phyloP scores from a whole-genome alignment of 2,113 vertebrate genomes.

The Nyctereutes procyonoides region DNA sequence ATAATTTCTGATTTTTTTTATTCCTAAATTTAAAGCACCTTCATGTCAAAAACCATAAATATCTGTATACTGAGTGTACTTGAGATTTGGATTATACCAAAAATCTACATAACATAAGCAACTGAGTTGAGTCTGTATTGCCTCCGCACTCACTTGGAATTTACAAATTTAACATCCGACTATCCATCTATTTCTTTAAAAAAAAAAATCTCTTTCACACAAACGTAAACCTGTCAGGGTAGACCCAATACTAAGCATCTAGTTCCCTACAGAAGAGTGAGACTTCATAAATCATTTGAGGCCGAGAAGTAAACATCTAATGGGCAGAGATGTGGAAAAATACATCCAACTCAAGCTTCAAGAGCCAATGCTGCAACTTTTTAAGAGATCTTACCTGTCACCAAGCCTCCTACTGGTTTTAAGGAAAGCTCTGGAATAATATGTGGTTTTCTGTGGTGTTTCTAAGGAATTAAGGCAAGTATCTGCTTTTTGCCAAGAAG shows the following conservation, averaged over 20 bases:
- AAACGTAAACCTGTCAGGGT: not conserved
- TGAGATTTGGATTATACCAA: not conserved
- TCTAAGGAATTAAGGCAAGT: not conserved
- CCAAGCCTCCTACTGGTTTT: not conserved
- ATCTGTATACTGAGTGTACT: not conserved
- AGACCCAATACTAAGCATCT: not conserved
- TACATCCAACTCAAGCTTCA: not conserved
- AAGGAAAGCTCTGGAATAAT: not conserved
- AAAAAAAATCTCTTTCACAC: not conserved
- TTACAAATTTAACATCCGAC: not conserved
- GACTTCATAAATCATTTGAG: not conserved
- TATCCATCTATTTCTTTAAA: not conserved
- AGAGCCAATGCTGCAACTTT: not conserved
- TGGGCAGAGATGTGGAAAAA: not conserved
- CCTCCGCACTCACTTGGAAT: not conserved
- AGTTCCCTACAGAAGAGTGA: not conserved
- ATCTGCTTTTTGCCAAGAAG: not conserved
- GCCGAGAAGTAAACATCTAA: not conserved
- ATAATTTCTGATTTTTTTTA: not conserved
- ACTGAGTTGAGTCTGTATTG: not conserved
- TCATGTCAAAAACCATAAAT: not conserved
- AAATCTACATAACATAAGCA: not conserved
- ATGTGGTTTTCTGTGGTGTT: not conserved
- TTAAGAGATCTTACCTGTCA: not conserved
- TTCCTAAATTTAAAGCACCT: not conserved